Conservation (phyloP, 2,113 vertebrate species). For the Enhydra lutris region DNA sequence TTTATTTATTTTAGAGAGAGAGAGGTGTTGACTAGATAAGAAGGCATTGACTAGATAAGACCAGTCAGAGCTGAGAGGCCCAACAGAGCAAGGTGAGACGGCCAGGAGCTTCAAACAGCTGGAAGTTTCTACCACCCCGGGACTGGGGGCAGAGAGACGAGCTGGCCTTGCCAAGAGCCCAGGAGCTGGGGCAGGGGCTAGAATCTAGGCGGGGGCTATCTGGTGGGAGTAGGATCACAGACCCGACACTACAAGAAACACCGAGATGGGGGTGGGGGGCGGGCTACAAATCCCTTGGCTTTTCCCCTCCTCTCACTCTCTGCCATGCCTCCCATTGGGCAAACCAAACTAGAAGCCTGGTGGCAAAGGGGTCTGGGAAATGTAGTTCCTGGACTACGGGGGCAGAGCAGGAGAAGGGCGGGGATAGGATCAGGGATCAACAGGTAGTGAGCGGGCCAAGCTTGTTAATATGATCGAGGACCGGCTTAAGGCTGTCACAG, state of each 20-base stretch:
- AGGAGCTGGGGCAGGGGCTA: neutral
- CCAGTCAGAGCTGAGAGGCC: neutral
- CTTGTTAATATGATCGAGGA: neutral
- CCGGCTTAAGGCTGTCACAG: neutral
- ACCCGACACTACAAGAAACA: neutral
- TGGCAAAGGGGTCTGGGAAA: neutral
- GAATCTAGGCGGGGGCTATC: neutral
- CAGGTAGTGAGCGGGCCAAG: neutral
- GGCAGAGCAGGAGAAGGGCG: neutral
- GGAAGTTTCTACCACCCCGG: neutral
- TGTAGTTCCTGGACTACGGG: no score
- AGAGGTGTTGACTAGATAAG: no score
- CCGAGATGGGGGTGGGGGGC: neutral
- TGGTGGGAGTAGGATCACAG: neutral
- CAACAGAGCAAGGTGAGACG: neutral
- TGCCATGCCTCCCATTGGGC: neutral
- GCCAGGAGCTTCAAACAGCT: neutral
- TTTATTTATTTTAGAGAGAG: no score
- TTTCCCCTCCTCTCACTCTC: neutral
- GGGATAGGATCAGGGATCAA: neutral
- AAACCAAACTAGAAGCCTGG: neutral
- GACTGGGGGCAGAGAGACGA: no score
- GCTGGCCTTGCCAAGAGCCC: no score
- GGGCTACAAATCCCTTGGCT: neutral
- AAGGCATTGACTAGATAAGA: neutral